Percentiles rank a stretch among this genome's conserved stretches.
Evolutionary conservation across 2,113 vertebrate genomes (phyloP).

Genomic region (Hyperopisus bebe): DNA sequence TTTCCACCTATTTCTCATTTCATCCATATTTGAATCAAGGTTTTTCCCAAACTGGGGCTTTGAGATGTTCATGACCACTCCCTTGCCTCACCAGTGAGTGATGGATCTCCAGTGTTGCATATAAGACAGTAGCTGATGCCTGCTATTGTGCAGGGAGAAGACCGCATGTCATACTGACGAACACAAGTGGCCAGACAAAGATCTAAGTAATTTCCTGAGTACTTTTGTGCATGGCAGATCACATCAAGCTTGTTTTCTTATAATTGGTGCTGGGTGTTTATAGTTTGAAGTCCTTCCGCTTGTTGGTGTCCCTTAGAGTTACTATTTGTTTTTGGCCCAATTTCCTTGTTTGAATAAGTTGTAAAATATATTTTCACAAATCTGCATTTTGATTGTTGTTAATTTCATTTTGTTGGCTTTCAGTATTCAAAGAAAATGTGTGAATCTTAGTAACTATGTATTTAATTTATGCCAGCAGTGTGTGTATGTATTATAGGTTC

Average conservation of each 20-base stretch:
- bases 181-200: not conserved
- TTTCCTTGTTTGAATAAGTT: not conserved
- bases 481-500: not conserved
- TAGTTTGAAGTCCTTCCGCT: not conserved
- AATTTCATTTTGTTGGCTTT: not conserved
- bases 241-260: not conserved
- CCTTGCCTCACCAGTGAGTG: not conserved
- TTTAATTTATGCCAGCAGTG: not conserved
- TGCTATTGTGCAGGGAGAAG: not conserved
- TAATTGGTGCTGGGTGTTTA: not conserved
- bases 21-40: not conserved
- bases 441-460: not conserved
- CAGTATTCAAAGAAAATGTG: not conserved
- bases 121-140: not conserved
- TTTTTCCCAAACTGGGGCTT: not conserved
- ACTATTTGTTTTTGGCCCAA: not conserved
- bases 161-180: not conserved
- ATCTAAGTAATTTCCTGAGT: not conserved
- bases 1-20: not conserved
- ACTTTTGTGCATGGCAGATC: not conserved
- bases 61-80: not conserved
- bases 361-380: not conserved
- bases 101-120: not conserved
- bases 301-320: not conserved
- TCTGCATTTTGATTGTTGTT: not conserved